Percentiles rank a stretch among this genome's conserved stretches.
phyloP scores from a whole-genome alignment of 2,113 vertebrate genomes.

The Oryzias woworae region DNA sequence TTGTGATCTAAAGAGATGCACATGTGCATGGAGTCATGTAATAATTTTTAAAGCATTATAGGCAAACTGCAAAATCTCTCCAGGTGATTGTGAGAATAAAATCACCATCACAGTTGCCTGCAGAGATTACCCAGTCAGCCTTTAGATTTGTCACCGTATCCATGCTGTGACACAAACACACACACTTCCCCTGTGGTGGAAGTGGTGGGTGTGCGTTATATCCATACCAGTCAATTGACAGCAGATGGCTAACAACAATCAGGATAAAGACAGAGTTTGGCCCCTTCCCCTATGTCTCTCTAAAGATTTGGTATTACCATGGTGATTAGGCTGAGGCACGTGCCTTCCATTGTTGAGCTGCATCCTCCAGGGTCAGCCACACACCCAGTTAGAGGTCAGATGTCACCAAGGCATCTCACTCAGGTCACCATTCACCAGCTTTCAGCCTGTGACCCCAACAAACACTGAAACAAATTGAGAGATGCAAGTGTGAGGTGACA shows the following conservation, averaged over 20 bases:
- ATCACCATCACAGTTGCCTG: conserved; percentile 92
- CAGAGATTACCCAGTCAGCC: conserved; percentile 95
- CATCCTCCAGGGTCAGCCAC: conserved; percentile 83
- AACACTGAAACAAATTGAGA: conserved; percentile 88
- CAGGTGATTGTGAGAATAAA: conserved; percentile 90
- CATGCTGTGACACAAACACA: background rate
- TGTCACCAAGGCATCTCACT: conserved; percentile 74
- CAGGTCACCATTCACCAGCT: conserved; percentile 77
- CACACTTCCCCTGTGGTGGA: conserved; percentile 21
- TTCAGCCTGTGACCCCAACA: conserved; percentile 81
- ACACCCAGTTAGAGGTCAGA: conserved; percentile 75
- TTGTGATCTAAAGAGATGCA: background rate
- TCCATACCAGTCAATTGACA: conserved; percentile 52
- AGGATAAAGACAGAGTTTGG: conserved; percentile 56
- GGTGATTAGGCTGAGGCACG: conserved; percentile 87
- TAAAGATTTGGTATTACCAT: conserved; percentile 85
- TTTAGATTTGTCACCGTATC: conserved; percentile 44
- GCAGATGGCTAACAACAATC: conserved; percentile 69
- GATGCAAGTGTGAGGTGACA: conserved; percentile 38
- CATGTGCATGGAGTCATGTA: background rate
- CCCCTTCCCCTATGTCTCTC: conserved; percentile 54
- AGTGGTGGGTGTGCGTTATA: conserved; percentile 25
- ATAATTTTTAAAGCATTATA: conserved; percentile 17
- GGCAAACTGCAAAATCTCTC: conserved; percentile 90
- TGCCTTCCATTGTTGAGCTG: conserved; percentile 86